Evolutionary conservation across 2,888 invertebrate species (phyloP).

Genomic region (Hetaerina titia): DNA sequence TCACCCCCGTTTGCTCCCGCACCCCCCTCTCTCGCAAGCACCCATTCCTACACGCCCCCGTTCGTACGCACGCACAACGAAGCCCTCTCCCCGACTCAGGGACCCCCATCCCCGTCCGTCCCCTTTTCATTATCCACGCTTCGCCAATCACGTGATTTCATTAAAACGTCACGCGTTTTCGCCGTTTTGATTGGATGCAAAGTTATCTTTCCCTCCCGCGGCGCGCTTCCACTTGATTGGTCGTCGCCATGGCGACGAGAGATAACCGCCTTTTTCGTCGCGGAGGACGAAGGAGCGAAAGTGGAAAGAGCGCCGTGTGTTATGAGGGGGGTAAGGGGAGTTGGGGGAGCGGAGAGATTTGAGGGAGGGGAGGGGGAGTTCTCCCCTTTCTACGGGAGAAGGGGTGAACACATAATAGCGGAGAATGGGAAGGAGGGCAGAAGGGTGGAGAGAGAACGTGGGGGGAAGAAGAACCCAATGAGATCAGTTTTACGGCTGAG

Average conservation of each 20-base stretch:
- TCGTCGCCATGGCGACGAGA: slow-evolving; percentile 71
- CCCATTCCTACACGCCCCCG: background rate
- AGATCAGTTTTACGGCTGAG: slow-evolving; percentile 70
- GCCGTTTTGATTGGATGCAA: slow-evolving; percentile 71
- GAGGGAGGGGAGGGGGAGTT: background rate
- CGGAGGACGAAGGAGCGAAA: background rate
- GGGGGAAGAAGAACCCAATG: slow-evolving; percentile 69
- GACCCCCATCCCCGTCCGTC: background rate
- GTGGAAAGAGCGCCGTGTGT: background rate
- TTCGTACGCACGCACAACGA: background rate
- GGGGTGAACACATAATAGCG: background rate
- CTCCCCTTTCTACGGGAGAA: no score
- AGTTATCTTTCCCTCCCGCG: slow-evolving; percentile 71
- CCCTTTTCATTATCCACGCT: slow-evolving; percentile 71
- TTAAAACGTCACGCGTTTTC: slow-evolving; percentile 71
- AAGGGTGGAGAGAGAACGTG: background rate
- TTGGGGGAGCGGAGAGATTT: background rate
- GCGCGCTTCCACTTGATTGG: slow-evolving; percentile 71
- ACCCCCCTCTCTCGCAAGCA: background rate
- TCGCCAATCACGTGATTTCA: slow-evolving; percentile 71
- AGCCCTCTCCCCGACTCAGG: background rate
- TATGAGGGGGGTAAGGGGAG: background rate
- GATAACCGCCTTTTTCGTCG: slow-evolving; percentile 69
- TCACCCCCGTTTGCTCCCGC: background rate
- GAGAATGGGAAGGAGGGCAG: background rate